These are phyloP conservation scores for Channa maculata DNA, from an alignment of 2,113 vertebrate genomes.

Conservation along the genomic window DNA sequence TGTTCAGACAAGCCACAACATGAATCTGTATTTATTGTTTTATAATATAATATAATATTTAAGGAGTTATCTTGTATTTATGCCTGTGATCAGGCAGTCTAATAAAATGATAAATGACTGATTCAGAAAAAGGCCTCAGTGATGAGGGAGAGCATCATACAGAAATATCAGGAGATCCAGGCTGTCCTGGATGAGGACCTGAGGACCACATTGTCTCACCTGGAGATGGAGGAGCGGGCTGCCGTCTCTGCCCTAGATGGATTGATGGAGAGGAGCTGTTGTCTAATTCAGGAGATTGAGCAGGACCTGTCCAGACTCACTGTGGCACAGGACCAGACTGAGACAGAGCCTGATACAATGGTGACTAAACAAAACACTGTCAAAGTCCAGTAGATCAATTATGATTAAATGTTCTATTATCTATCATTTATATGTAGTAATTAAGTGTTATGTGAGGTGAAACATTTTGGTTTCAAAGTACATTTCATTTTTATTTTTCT, in stretches of 20 bases:
- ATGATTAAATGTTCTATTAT: neutral
- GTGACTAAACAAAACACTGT: conserved; percentile 31
- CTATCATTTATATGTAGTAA: neutral
- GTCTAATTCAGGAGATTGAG: conserved; percentile 79
- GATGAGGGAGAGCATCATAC: conserved; percentile 75
- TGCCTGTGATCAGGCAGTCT: neutral
- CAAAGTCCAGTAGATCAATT: neutral
- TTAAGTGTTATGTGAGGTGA: neutral
- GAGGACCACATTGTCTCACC: conserved; percentile 76
- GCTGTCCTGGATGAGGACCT: conserved; percentile 79
- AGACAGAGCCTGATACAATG: conserved; percentile 47
- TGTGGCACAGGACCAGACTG: conserved; percentile 50
- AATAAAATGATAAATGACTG: conserved; percentile 23
- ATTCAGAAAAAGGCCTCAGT: conserved; percentile 75
- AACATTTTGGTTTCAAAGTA: neutral
- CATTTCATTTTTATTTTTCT: neutral
- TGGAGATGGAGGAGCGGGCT: conserved; percentile 82
- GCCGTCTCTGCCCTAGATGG: conserved; percentile 72
- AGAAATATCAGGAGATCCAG: conserved; percentile 82
- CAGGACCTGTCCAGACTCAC: conserved; percentile 74
- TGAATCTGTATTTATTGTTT: neutral
- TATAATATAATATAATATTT: neutral
- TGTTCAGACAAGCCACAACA: neutral
- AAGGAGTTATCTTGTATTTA: neutral
- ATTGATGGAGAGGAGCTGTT: conserved; percentile 79